These are phyloP conservation scores for Arvicanthis niloticus DNA, from an alignment of 2,113 vertebrate genomes.

Conservation along the genomic window DNA sequence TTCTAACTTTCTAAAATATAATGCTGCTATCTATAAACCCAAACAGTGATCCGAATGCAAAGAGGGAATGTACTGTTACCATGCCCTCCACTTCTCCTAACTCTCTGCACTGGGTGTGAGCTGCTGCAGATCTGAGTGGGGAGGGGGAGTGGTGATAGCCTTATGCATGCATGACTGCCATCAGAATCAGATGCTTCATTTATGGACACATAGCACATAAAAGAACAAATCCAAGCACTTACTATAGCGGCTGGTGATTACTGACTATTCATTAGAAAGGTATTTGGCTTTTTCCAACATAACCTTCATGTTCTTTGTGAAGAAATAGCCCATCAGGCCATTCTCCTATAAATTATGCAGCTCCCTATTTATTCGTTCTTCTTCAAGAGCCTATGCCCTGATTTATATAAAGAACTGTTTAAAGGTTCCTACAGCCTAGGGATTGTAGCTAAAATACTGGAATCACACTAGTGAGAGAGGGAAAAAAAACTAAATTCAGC, in stretches of 20 bases:
- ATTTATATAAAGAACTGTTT: conserved; percentile 58
- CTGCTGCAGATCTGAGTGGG: not conserved
- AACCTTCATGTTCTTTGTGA: conserved; percentile 61
- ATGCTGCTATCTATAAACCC: conserved; percentile 43
- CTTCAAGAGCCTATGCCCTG: conserved; percentile 62
- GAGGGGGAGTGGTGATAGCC: not conserved
- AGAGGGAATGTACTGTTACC: not conserved
- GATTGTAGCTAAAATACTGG: conserved; percentile 60
- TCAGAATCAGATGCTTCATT: conserved; percentile 68
- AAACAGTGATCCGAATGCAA: not conserved
- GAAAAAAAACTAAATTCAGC: conserved; percentile 72
- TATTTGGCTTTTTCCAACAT: conserved; percentile 60
- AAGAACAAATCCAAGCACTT: conserved; percentile 58
- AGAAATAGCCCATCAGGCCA: conserved; percentile 64
- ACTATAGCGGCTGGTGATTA: conserved; percentile 56
- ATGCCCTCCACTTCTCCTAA: conserved; percentile 7
- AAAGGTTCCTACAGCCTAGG: conserved; percentile 64
- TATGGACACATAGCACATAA: conserved; percentile 57
- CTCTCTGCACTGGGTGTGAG: not conserved
- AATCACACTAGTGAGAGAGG: conserved; percentile 68
- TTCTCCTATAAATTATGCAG: conserved; percentile 74
- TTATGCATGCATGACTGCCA: not conserved
- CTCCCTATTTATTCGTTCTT: conserved; percentile 63
- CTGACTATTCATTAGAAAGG: conserved; percentile 55
- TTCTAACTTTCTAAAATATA: conserved; percentile 62